Base-by-base conservation (phyloP, 2,888 invertebrate genomes). In the Panzeria rudis region DNA sequence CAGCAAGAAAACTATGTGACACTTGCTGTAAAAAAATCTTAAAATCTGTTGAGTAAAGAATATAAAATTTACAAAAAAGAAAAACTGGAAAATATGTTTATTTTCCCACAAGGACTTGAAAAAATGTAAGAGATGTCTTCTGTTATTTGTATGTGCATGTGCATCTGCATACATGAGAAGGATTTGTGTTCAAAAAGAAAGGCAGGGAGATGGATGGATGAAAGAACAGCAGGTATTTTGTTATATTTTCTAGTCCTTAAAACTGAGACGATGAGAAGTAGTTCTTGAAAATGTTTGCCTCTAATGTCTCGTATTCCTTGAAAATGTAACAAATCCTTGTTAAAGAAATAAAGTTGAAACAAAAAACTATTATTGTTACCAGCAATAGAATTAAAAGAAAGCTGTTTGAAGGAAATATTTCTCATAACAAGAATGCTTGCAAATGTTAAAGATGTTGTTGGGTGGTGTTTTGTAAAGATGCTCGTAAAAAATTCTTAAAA, bases 21-120 rank as follows among this genome's bases (percentile, higher is more conserved):
- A 83, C 82, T 83, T 77, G 76, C 41, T 64, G 69, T 47, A 69
- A 38, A 29, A 29, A 75, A 75, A 66, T 66, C 50, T 50, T 35
- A 35, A 59, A 66, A 69, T 50, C 9, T 61, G 20, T 61, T 32
- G 35, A 54, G 15, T 20, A 9, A 52, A 76, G 61, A 77, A 68
- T 54, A 35, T 41, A 2, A 41, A 29, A 75, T 23, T 52, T 7
- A 66, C n/a, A 72, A 52, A 25, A 38, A 56, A 68, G 50, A 15
- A 35, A 75, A 69, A 61, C 17, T 68, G 17, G 13, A 41, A 47
- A 32, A 50, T 23, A 50, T 3, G n/a, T n/a, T n/a, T n/a, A 62
- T 64, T 76, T 71, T 77, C 76, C 64, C 76, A 77, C 76, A 77
- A 83, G 82, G 82, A 83, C 59, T 54, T 77, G 76, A 15, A 35